Percentiles rank a stretch among this genome's conserved stretches.
Evolutionary conservation across 1,140 invertebrate species (phyloP).

Genomic region (Littorina saxatilis): DNA sequence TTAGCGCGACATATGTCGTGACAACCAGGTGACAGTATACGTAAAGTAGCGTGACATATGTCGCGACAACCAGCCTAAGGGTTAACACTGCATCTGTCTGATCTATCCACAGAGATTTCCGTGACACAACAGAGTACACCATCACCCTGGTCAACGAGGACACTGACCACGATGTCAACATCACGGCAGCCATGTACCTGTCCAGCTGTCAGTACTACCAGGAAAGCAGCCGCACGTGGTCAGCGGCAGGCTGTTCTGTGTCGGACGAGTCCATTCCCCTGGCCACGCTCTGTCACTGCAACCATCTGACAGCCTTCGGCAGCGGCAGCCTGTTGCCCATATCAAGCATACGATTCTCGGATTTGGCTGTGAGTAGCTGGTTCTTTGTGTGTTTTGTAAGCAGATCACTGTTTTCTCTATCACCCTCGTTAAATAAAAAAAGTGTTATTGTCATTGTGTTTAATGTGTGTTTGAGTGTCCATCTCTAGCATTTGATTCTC

Average conservation of each 20-base stretch:
- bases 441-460: too few species aligned
- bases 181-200: constrained; percentile 56
- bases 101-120: constrained; percentile 49
- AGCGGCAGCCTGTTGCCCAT: constrained; percentile 63
- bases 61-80: too few species aligned
- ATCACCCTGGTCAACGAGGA: constrained; percentile 53
- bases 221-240: constrained; percentile 47
- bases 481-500: too few species aligned
- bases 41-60: too few species aligned
- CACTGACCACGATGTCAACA: constrained; percentile 44
- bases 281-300: constrained; percentile 60
- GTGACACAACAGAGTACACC: constrained; percentile 37
- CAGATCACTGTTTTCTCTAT: too few species aligned
- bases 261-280: constrained; percentile 51
- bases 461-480: too few species aligned
- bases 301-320: constrained; percentile 71
- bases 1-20: too few species aligned
- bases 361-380: constrained; percentile 59
- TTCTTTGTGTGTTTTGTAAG: neutral
- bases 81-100: neutral
- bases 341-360: constrained; percentile 61
- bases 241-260: constrained; percentile 56
- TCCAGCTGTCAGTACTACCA: constrained; percentile 64
- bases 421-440: too few species aligned
- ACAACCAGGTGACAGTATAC: too few species aligned